A percentile compares a stretch with the other conserved stretches of the same genome.
These are phyloP conservation scores for Leptopterna dolabrata DNA, from an alignment of 2,888 invertebrate genomes.

Conservation along the genomic window DNA sequence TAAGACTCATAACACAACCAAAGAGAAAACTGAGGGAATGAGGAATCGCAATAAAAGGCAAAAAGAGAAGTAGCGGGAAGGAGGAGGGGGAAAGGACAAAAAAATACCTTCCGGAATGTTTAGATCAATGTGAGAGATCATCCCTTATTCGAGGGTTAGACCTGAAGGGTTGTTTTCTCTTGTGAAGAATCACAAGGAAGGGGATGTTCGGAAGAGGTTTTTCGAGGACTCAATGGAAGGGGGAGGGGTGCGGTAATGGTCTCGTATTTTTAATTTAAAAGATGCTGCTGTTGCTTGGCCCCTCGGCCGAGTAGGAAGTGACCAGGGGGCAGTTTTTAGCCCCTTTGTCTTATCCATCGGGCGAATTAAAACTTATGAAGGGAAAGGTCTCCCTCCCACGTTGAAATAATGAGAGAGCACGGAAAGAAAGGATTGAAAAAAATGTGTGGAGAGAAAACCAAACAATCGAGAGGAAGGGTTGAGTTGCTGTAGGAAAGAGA, in stretches of 20 bases:
- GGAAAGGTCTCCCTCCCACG: not conserved
- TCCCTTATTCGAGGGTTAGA: not conserved
- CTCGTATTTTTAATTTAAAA: conserved; percentile 40
- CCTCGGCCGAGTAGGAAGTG: not conserved
- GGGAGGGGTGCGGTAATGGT: conserved; percentile 10
- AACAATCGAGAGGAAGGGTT: not conserved
- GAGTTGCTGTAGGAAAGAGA: not conserved
- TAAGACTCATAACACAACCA: not conserved
- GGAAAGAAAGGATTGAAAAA: not conserved
- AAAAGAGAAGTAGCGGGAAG: not conserved
- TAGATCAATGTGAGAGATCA: conserved; percentile 43
- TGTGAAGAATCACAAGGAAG: conserved; percentile 8
- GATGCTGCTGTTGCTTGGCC: not conserved
- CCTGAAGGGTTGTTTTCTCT: conserved; percentile 34
- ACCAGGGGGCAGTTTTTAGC: not conserved
- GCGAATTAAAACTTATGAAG: conserved; percentile 29
- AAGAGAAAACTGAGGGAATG: not conserved
- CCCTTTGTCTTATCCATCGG: conserved; percentile 40
- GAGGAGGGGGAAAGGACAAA: not conserved
- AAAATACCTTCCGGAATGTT: conserved; percentile 19
- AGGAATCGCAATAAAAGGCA: conserved; percentile 40
- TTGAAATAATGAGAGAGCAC: not conserved
- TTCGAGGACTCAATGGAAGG: not conserved
- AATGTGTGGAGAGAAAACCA: not conserved
- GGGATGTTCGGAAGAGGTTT: not conserved